Conservation (phyloP, 2,113 vertebrate genomes). For the Panthera tigris region DNA sequence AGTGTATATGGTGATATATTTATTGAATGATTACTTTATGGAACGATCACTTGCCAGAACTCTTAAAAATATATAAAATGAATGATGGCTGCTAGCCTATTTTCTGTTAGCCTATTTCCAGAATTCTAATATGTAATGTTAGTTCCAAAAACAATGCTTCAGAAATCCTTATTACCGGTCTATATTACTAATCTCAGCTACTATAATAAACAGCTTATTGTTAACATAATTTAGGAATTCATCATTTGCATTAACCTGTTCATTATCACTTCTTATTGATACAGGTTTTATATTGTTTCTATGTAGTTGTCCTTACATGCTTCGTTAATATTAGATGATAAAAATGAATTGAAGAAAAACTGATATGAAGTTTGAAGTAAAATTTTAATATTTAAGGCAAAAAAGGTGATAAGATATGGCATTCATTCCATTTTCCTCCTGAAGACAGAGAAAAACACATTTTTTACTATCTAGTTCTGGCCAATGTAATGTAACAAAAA, state of each 20-base stretch:
- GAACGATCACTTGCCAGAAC: background rate
- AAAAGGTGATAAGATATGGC: background rate
- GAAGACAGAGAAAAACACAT: background rate
- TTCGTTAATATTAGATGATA: background rate
- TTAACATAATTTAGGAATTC: background rate
- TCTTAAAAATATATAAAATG: background rate
- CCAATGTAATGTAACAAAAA: background rate
- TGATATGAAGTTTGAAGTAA: background rate
- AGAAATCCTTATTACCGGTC: background rate
- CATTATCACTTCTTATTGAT: background rate
- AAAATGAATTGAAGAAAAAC: background rate
- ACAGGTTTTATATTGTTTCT: background rate
- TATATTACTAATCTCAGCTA: background rate
- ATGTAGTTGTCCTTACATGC: background rate
- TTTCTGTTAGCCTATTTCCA: constrained; percentile 22
- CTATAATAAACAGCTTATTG: background rate
- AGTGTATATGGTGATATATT: background rate
- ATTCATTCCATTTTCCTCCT: background rate
- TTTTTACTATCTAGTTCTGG: background rate
- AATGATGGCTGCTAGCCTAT: background rate
- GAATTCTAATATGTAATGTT: background rate
- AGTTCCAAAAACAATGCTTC: background rate
- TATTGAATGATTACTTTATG: background rate
- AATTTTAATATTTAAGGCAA: background rate
- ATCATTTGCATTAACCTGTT: background rate